Conservation (phyloP, 37 sponge, comb jelly and placozoan genomes). For the Oscarella lobularis region DNA sequence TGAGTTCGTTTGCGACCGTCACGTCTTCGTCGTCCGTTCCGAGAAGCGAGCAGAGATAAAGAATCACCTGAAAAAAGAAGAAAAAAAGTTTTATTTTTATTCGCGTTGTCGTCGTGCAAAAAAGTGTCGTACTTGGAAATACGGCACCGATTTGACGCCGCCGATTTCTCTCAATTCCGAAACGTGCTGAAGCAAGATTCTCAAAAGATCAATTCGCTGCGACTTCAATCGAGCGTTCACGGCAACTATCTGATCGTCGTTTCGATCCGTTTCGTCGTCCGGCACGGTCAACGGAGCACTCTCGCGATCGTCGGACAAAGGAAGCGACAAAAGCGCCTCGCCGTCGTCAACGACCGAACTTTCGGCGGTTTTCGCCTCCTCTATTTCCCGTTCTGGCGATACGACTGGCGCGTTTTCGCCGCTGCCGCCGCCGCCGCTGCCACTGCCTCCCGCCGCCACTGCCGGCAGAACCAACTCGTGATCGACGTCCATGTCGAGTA, state of each 20-base stretch:
- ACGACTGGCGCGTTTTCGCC: not conserved
- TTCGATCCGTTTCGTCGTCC: not conserved
- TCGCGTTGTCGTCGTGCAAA: too few relatives aligned
- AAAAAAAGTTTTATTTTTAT: too few relatives aligned
- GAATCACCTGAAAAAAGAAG: too few relatives aligned
- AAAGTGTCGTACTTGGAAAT: constrained; percentile 55
- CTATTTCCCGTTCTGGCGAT: not conserved
- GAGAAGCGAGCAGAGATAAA: constrained; percentile 17
- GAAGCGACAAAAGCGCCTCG: too few relatives aligned
- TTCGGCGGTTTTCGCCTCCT: not conserved
- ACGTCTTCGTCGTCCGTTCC: constrained; percentile 21
- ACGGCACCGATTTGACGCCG: constrained; percentile 43
- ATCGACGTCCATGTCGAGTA: not conserved
- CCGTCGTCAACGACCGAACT: not conserved
- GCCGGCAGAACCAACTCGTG: not conserved
- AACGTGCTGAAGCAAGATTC: constrained; percentile 22
- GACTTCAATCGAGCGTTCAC: constrained; percentile 3
- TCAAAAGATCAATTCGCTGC: constrained; percentile 25
- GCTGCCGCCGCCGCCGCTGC: too few relatives aligned
- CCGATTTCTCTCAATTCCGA: constrained; percentile 25
- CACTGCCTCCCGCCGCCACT: too few relatives aligned
- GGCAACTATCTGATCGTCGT: constrained; percentile 3
- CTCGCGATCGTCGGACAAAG: too few relatives aligned
- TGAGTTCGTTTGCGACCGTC: constrained; percentile 9
- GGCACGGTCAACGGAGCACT: too few relatives aligned